Percentiles rank a stretch among this genome's conserved stretches.
These are phyloP conservation scores for Antitype chi DNA, from an alignment of 2,888 invertebrate genomes.

Conservation along the genomic window DNA sequence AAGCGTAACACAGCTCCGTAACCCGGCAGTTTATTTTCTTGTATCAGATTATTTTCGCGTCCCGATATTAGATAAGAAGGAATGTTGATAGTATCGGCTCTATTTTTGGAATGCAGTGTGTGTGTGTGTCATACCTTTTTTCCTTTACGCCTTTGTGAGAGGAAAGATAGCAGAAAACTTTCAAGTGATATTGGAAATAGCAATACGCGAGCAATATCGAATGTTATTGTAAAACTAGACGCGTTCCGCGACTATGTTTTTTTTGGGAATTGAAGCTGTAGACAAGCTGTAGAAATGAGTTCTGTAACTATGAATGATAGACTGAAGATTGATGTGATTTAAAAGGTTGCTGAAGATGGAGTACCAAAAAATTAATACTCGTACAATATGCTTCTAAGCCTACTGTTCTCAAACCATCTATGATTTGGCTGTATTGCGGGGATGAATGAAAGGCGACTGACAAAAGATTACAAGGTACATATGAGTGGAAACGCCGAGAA, in stretches of 20 bases:
- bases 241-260: conserved; percentile 19
- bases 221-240: conserved; percentile 45
- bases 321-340: too few species aligned
- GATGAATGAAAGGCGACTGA: too few species aligned
- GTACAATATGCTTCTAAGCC: too few species aligned
- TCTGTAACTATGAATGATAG: too few species aligned
- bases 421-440: too few species aligned
- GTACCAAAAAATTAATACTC: too few species aligned
- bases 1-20: conserved; percentile 11
- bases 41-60: conserved; percentile 55
- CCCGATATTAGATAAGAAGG: conserved; percentile 49
- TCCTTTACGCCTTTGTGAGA: conserved; percentile 55
- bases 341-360: too few species aligned
- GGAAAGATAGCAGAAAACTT: conserved; percentile 56
- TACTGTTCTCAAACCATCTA: too few species aligned
- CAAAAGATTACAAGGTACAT: too few species aligned
- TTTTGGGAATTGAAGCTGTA: too few species aligned
- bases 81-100: conserved; percentile 54
- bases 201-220: conserved; percentile 51
- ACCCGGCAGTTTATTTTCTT: conserved; percentile 49
- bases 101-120: conserved; percentile 51
- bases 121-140: conserved; percentile 57
- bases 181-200: conserved; percentile 60
- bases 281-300: too few species aligned
- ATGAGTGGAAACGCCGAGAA: too few species aligned